Conservation (phyloP, 2,888 invertebrate species). For the Tromatobia lineatoria region DNA sequence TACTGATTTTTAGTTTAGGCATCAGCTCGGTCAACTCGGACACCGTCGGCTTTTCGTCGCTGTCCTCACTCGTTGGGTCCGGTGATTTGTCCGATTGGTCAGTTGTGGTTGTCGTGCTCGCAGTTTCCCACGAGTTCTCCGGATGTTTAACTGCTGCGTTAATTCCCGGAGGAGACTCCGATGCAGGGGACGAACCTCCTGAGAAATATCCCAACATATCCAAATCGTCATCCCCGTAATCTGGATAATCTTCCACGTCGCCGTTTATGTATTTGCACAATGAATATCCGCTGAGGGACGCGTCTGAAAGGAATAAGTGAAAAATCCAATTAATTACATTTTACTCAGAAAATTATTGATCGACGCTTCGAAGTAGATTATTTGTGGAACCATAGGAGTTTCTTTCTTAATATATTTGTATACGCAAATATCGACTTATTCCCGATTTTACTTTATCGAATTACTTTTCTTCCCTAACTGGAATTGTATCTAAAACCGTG, state of each 20-base stretch:
- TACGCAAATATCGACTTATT: too few species aligned
- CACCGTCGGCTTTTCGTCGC: neutral
- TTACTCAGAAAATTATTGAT: neutral
- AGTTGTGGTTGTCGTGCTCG: constrained; percentile 12
- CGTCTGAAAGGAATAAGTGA: neutral
- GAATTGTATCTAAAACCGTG: too few species aligned
- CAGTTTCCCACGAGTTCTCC: constrained; percentile 11
- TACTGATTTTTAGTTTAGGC: constrained; percentile 8
- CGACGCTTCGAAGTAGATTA: neutral
- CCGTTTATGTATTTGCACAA: constrained; percentile 3
- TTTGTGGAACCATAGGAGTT: neutral
- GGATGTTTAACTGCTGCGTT: constrained; percentile 20
- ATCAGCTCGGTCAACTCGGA: constrained; percentile 31
- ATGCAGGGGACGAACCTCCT: constrained; percentile 5
- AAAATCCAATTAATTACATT: neutral
- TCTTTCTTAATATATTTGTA: too few species aligned
- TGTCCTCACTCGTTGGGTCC: neutral
- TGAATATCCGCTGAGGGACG: neutral
- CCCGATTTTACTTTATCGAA: too few species aligned
- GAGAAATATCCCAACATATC: constrained; percentile 33
- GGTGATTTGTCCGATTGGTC: constrained; percentile 47
- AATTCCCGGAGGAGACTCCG: constrained; percentile 6
- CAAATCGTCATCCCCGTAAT: constrained; percentile 22
- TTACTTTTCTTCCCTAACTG: too few species aligned
- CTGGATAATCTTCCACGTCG: neutral